These are phyloP conservation scores for Lucilia cuprina DNA, from an alignment of 1,140 invertebrate species.

Conservation along the genomic window DNA sequence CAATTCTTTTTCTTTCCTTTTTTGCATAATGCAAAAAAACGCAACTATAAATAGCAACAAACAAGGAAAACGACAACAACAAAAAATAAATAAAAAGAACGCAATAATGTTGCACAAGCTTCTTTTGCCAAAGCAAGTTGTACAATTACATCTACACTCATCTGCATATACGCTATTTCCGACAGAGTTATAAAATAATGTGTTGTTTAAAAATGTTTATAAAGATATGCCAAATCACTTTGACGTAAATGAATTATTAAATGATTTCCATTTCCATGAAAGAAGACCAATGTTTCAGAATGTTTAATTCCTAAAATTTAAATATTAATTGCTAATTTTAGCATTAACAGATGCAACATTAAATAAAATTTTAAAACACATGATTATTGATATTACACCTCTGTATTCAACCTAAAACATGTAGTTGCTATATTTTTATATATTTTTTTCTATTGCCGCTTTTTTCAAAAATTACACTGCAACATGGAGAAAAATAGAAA, in stretches of 20 bases:
- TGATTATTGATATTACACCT: neutral
- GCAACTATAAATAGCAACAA: neutral
- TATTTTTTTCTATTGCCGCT: neutral
- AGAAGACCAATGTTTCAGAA: no score
- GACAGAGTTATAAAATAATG: neutral
- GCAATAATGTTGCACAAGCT: slow-evolving; percentile 10
- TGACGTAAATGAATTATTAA: no score
- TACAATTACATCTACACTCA: slow-evolving; percentile 11
- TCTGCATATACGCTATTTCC: neutral
- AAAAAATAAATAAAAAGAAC: slow-evolving; percentile 12
- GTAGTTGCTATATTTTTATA: neutral
- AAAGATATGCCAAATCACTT: no score
- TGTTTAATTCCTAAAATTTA: no score
- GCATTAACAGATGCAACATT: no score
- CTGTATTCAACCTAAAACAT: neutral
- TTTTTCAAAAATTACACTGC: neutral
- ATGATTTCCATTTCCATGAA: no score
- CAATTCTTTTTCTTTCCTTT: neutral
- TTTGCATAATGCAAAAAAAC: slow-evolving; percentile 14
- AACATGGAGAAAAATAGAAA: neutral
- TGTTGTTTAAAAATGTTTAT: neutral
- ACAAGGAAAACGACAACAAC: neutral
- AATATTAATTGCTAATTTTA: no score
- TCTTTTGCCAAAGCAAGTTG: neutral
- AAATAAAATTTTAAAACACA: no score